phyloP scores from a whole-genome alignment of 2,888 invertebrate species.

The Nomada fabriciana region DNA sequence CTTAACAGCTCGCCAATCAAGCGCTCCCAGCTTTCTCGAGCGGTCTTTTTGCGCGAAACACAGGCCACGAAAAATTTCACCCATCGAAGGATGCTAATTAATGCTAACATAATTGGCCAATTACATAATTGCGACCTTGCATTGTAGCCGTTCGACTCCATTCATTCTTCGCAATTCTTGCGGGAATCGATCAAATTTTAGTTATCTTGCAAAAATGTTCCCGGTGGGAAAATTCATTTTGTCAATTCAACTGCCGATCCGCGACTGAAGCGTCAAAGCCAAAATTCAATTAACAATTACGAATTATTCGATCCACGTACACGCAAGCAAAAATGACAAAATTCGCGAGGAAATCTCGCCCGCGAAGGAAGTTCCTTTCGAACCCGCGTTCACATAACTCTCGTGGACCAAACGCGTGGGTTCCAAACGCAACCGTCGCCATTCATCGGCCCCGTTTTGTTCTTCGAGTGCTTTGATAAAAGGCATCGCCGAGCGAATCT shows the following conservation, averaged over 20 bases:
- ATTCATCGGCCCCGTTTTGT: constrained; percentile 33
- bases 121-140: neutral
- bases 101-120: neutral
- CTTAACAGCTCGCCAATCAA: constrained; percentile 56
- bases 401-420: too few relatives aligned
- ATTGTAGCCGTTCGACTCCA: neutral
- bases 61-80: neutral
- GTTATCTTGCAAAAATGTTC: too few relatives aligned
- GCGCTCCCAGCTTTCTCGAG: constrained; percentile 17
- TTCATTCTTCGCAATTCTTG: neutral
- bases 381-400: too few relatives aligned
- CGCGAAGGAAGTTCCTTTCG: too few relatives aligned
- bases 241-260: too few relatives aligned
- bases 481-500: constrained; percentile 42
- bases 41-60: constrained; percentile 10
- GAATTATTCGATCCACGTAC: too few relatives aligned
- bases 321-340: too few relatives aligned
- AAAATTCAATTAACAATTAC: too few relatives aligned
- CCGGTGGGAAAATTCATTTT: too few relatives aligned
- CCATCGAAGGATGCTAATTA: neutral
- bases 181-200: too few relatives aligned
- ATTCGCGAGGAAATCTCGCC: too few relatives aligned
- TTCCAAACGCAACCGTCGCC: neutral
- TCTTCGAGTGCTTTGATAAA: constrained; percentile 46
- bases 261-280: too few relatives aligned